A percentile compares a stretch with the other conserved stretches of the same genome.
phyloP scores from a whole-genome alignment of 2,797 vertebrate genomes.

The Myioborus melanocephalus region DNA sequence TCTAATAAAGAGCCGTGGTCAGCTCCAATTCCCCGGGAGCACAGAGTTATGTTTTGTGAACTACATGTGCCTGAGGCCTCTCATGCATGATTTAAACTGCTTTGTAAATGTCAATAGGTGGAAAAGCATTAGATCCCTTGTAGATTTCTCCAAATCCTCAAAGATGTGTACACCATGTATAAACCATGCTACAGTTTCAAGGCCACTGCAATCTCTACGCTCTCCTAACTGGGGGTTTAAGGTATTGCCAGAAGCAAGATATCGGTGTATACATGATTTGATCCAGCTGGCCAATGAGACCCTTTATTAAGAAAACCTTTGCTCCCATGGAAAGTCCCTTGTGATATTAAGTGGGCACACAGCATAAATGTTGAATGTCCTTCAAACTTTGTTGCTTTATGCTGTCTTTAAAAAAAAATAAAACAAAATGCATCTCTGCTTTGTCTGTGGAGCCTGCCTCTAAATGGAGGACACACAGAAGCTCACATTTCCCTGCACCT shows the following conservation, averaged over 20 bases:
- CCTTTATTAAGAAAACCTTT: slow-evolving; percentile 73
- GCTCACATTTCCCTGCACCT: background rate
- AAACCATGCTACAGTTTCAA: slow-evolving; percentile 74
- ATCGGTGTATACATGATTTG: slow-evolving; percentile 66
- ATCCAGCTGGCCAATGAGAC: slow-evolving; percentile 71
- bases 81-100: slow-evolving; percentile 91
- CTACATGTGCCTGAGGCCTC: slow-evolving; percentile 82
- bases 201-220: slow-evolving; percentile 76
- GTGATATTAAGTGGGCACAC: slow-evolving; percentile 40
- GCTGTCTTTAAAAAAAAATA: slow-evolving; percentile 47
- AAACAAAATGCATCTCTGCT: background rate
- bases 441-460: slow-evolving; percentile 18
- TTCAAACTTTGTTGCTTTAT: slow-evolving; percentile 69
- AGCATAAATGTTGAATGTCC: slow-evolving; percentile 72
- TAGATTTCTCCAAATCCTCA: slow-evolving; percentile 83
- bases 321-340: slow-evolving; percentile 45
- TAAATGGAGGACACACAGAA: slow-evolving; percentile 39
- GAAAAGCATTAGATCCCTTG: slow-evolving; percentile 80
- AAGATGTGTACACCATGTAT: slow-evolving; percentile 75
- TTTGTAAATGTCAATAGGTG: slow-evolving; percentile 90
- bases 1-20: slow-evolving; percentile 87
- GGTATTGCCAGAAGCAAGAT: slow-evolving; percentile 81
- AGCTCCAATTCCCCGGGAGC: slow-evolving; percentile 80
- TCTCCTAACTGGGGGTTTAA: slow-evolving; percentile 76
- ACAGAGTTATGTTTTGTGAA: slow-evolving; percentile 79